These are phyloP conservation scores for Python bivittatus DNA, from an alignment of 2,113 vertebrate species.

Conservation along the genomic window DNA sequence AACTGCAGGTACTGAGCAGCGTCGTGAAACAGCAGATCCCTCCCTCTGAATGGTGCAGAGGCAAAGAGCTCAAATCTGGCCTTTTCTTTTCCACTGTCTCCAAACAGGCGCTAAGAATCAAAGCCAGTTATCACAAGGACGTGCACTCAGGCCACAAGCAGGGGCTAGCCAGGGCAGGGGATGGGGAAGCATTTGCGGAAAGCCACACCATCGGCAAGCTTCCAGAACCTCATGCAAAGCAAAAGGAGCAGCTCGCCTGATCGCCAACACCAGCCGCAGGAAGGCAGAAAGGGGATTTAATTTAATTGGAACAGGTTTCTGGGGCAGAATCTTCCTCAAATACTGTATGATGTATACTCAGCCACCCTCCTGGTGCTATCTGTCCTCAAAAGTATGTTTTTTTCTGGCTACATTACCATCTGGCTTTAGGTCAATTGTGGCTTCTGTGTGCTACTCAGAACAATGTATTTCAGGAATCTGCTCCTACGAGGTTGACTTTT, in stretches of 20 bases:
- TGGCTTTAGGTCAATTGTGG: not conserved
- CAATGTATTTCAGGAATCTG: not conserved
- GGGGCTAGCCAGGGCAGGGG: not conserved
- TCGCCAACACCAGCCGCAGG: not conserved
- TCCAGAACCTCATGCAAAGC: not conserved
- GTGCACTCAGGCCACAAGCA: not conserved
- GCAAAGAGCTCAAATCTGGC: slow-evolving; percentile 82
- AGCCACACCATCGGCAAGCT: not conserved
- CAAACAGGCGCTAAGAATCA: slow-evolving; percentile 78
- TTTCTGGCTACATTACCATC: not conserved
- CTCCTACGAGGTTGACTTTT: not conserved
- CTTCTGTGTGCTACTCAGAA: not conserved
- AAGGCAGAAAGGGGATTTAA: not conserved
- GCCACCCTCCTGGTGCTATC: not conserved
- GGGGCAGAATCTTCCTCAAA: not conserved
- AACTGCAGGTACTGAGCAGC: slow-evolving; percentile 76
- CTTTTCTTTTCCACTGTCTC: slow-evolving; percentile 74
- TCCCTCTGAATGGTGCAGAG: slow-evolving; percentile 76
- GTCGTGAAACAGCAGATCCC: slow-evolving; percentile 86
- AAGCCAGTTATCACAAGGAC: slow-evolving; percentile 24
- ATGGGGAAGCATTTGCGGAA: not conserved
- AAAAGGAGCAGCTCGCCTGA: not conserved
- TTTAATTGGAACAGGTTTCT: not conserved
- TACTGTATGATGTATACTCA: not conserved
- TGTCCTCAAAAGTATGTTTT: not conserved